A percentile compares a stretch with the other conserved stretches of the same genome.
Evolutionary conservation across 64 coral and sea anemone genomes (phyloP).

Genomic region (Cladopsammia gracilis): DNA sequence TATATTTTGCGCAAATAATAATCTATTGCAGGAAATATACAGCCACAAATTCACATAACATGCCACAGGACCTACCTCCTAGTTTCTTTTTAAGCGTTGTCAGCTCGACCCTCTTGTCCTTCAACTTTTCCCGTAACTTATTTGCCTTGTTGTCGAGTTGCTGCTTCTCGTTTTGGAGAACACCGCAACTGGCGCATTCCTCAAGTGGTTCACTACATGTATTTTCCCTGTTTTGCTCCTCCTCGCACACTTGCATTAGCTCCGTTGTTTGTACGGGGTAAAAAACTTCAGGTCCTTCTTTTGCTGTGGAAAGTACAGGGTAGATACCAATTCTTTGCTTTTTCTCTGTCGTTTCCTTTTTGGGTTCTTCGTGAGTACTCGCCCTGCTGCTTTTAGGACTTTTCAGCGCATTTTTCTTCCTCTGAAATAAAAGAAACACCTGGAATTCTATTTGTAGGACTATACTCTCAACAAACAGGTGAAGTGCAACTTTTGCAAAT

Average conservation of each 20-base stretch:
- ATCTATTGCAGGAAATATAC: no score
- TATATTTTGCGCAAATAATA: no score
- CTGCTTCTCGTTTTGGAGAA: constrained; percentile 14
- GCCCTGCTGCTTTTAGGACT: not conserved
- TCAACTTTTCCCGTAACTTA: not conserved
- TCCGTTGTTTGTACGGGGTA: not conserved
- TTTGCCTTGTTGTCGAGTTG: constrained; percentile 8
- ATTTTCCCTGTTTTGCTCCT: not conserved
- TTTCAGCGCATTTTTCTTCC: not conserved
- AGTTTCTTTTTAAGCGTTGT: not conserved
- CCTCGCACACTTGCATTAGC: not conserved
- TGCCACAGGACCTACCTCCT: not conserved
- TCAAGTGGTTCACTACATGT: not conserved
- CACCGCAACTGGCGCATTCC: not conserved
- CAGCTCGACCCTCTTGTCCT: not conserved
- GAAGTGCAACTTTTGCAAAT: not conserved
- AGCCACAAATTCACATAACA: no score
- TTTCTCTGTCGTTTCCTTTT: not conserved
- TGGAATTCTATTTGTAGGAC: constrained; percentile 7
- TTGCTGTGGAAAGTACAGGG: not conserved
- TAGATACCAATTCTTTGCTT: not conserved
- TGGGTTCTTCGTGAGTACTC: not conserved
- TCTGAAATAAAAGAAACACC: not conserved
- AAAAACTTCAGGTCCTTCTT: not conserved
- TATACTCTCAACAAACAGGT: not conserved